Percentiles rank a stretch among this genome's conserved stretches.
Conservation (phyloP, 1,140 invertebrate species). For the Megathymus violae region DNA sequence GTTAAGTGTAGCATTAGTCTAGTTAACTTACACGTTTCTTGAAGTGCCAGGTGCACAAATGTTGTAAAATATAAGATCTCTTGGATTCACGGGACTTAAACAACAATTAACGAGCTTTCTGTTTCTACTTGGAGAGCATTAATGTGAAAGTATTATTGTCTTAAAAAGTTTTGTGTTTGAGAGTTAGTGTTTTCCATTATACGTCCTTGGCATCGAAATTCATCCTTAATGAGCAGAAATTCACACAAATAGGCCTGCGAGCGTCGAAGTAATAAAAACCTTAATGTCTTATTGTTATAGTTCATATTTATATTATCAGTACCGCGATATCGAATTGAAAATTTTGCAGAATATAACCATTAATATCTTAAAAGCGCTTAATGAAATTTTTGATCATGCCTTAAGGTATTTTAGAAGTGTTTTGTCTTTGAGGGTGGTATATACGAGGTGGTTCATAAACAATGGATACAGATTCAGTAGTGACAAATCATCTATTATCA, state of each 20-base stretch:
- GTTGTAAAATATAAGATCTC: too few species aligned
- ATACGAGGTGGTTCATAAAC: too few species aligned
- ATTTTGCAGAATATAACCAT: slow-evolving; percentile 17
- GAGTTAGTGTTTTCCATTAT: slow-evolving; percentile 26
- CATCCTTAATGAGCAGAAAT: slow-evolving; percentile 16
- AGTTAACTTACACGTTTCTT: too few species aligned
- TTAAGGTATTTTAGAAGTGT: slow-evolving; percentile 7
- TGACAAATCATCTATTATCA: too few species aligned
- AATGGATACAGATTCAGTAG: too few species aligned
- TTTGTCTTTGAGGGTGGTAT: background rate
- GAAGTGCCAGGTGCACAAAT: too few species aligned
- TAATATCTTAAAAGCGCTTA: slow-evolving; percentile 17
- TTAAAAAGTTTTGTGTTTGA: slow-evolving; percentile 6
- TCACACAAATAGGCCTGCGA: background rate
- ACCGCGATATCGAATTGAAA: slow-evolving; percentile 6
- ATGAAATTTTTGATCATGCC: slow-evolving; percentile 20
- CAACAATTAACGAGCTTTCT: slow-evolving; percentile 12
- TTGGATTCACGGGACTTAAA: background rate
- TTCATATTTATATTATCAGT: background rate
- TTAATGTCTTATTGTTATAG: slow-evolving; percentile 3
- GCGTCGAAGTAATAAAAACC: background rate
- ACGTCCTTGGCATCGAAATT: slow-evolving; percentile 20
- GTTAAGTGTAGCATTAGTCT: too few species aligned
- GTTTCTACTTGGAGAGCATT: slow-evolving; percentile 6
- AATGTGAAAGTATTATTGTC: slow-evolving; percentile 13